Conservation (phyloP, 2,113 vertebrate species). For the Callionymus lyra region DNA sequence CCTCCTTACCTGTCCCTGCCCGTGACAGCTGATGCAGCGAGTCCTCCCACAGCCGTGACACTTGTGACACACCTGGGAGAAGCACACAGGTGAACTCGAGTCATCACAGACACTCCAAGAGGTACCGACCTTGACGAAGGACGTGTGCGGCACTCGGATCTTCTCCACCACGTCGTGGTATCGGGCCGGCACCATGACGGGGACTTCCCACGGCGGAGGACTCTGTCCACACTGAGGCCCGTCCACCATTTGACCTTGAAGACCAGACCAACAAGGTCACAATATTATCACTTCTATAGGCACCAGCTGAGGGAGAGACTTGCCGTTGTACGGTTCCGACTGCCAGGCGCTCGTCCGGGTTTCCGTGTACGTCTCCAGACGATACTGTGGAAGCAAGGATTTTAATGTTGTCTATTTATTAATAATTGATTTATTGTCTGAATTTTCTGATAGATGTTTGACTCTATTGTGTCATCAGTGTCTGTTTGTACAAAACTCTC, state of each 20-base stretch:
- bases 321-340: conserved; percentile 64
- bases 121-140: conserved; percentile 64
- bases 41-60: conserved; percentile 57
- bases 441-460: no score
- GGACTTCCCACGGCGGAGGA: conserved; percentile 72
- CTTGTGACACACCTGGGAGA: conserved; percentile 61
- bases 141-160: conserved; percentile 66
- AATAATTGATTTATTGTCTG: no score
- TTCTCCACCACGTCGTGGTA: conserved; percentile 62
- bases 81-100: conserved; percentile 9
- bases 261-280: background rate
- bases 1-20: conserved; percentile 55
- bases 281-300: no score
- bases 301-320: background rate
- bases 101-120: background rate
- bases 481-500: no score
- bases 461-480: no score
- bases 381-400: conserved; percentile 64
- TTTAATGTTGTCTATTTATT: no score
- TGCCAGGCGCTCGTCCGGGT: conserved; percentile 73
- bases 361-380: conserved; percentile 77
- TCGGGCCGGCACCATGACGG: conserved; percentile 51
- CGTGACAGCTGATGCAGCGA: conserved; percentile 45
- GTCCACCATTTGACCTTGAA: conserved; percentile 58
- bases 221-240: conserved; percentile 62